Evolutionary conservation across 2,888 invertebrate species (phyloP).

Genomic region (Thera obeliscata): DNA sequence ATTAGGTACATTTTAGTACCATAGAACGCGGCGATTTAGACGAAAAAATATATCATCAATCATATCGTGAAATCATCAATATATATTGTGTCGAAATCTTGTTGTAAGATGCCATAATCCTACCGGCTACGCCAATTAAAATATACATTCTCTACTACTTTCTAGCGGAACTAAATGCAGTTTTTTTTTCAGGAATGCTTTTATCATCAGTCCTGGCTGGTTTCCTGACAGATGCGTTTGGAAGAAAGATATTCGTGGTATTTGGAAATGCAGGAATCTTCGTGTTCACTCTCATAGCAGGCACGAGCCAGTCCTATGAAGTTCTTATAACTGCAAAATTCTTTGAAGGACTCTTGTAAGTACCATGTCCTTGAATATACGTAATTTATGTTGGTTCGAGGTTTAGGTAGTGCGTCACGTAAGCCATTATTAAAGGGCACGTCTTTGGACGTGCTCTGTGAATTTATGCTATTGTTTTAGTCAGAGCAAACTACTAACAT

Average conservation of each 20-base stretch:
- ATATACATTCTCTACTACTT: too few relatives aligned
- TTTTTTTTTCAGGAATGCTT: slow-evolving; percentile 65
- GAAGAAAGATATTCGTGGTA: slow-evolving; percentile 65
- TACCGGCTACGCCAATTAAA: neutral
- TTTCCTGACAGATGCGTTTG: slow-evolving; percentile 70
- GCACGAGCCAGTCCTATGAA: slow-evolving; percentile 62
- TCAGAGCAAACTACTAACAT: too few relatives aligned
- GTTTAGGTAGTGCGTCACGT: too few relatives aligned
- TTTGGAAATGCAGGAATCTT: slow-evolving; percentile 60
- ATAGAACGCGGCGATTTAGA: too few relatives aligned
- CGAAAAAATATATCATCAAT: too few relatives aligned
- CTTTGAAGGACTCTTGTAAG: slow-evolving; percentile 71
- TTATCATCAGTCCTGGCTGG: slow-evolving; percentile 64
- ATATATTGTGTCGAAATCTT: too few relatives aligned
- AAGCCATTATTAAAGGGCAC: too few relatives aligned
- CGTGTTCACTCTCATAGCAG: slow-evolving; percentile 58
- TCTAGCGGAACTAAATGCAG: too few relatives aligned
- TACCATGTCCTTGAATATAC: slow-evolving; percentile 26
- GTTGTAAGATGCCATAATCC: neutral
- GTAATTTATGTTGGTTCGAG: neutral
- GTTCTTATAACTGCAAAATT: slow-evolving; percentile 63
- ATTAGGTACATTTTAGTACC: too few relatives aligned
- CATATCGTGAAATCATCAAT: too few relatives aligned
- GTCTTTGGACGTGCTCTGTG: too few relatives aligned
- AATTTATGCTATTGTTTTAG: too few relatives aligned